These are phyloP conservation scores for Polietes domitor DNA, from an alignment of 2,888 invertebrate genomes.

Conservation along the genomic window DNA sequence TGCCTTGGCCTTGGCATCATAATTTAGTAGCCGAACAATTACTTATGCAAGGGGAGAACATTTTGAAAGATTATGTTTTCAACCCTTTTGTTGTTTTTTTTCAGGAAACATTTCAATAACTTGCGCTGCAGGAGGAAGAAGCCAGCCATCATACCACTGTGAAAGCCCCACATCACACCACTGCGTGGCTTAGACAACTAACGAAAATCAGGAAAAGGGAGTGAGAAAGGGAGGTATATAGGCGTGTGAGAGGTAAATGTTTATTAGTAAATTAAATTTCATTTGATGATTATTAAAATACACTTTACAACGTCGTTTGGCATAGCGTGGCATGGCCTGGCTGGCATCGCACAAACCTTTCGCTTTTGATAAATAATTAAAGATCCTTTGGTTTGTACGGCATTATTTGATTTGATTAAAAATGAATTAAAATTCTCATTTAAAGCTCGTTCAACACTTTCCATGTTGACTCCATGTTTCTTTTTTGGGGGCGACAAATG, in stretches of 20 bases:
- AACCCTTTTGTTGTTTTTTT: not conserved
- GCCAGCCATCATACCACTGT: not conserved
- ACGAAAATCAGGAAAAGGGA: not conserved
- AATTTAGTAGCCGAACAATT: not conserved
- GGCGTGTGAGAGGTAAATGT: slow-evolving; percentile 5
- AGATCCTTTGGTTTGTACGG: not conserved
- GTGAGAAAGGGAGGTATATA: not conserved
- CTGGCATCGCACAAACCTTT: not conserved
- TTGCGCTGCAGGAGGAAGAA: not conserved
- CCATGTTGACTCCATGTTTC: not conserved
- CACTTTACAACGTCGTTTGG: slow-evolving; percentile 9
- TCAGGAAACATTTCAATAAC: not conserved
- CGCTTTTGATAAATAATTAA: slow-evolving; percentile 24
- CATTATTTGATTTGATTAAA: slow-evolving; percentile 24
- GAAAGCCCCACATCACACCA: not conserved
- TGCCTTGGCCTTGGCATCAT: not conserved
- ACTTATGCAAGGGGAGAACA: not conserved
- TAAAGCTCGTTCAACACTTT: not conserved
- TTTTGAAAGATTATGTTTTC: not conserved
- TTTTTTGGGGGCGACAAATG: not conserved
- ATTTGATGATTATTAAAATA: slow-evolving; percentile 33
- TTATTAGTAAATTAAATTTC: slow-evolving; percentile 31
- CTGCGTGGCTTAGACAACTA: not conserved
- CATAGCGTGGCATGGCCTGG: too few species aligned
- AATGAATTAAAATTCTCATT: slow-evolving; percentile 29